Conservation (phyloP, 2,888 invertebrate genomes). For the Orchesella flavescens region DNA sequence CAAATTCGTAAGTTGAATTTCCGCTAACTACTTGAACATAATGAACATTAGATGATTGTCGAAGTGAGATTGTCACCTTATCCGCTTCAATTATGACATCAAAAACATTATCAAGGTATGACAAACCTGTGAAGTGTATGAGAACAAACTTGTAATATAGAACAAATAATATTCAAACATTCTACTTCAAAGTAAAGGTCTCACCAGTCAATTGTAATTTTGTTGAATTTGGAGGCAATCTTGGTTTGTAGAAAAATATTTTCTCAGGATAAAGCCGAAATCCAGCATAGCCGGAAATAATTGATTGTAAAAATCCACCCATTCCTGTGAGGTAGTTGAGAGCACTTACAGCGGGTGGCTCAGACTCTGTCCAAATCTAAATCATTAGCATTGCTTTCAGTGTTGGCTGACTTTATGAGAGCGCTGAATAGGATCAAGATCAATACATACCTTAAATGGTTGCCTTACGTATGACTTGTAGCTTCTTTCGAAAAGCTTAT, state of each 20-base stretch:
- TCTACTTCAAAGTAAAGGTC: too few species aligned
- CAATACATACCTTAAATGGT: constrained; percentile 75
- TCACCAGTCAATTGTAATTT: constrained; percentile 16
- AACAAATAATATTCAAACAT: too few species aligned
- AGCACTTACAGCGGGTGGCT: constrained; percentile 73
- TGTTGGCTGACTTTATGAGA: neutral
- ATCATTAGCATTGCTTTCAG: neutral
- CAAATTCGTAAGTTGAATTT: constrained; percentile 1
- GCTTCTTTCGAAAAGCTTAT: constrained; percentile 73
- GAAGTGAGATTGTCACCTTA: constrained; percentile 9
- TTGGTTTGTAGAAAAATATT: neutral
- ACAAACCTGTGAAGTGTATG: constrained; percentile 55
- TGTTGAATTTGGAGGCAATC: neutral
- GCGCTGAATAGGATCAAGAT: too few species aligned
- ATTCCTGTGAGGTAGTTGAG: constrained; percentile 75
- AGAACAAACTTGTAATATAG: too few species aligned
- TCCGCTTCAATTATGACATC: constrained; percentile 43
- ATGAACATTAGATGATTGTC: neutral
- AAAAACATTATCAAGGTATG: constrained; percentile 61
- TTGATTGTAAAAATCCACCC: constrained; percentile 75
- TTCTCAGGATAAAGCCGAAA: neutral
- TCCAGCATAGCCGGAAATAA: constrained; percentile 75
- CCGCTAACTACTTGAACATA: neutral
- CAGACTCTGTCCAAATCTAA: constrained; percentile 75
- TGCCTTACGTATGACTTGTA: constrained; percentile 73